These are phyloP conservation scores for Calliopsis andreniformis DNA, from an alignment of 1,140 invertebrate genomes.

Conservation along the genomic window DNA sequence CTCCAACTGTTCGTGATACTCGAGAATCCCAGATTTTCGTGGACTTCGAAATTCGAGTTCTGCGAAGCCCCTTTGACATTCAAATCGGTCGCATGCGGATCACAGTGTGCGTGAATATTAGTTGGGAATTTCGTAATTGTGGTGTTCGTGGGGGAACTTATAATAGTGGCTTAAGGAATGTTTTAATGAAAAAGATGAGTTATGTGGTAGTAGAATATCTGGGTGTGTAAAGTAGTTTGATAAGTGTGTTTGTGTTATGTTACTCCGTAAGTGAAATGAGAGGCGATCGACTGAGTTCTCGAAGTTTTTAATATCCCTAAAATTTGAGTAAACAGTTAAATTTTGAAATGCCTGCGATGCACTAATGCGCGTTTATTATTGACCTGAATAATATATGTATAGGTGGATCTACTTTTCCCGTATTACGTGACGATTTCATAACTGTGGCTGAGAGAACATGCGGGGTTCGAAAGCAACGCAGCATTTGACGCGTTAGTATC, in stretches of 20 bases:
- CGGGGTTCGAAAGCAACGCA: not conserved
- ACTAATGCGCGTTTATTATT: too few relatives aligned
- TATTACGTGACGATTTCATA: not conserved
- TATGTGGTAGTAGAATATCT: too few relatives aligned
- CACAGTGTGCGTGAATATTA: not conserved
- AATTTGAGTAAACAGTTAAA: too few relatives aligned
- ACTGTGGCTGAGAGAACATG: not conserved
- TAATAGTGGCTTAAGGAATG: too few relatives aligned
- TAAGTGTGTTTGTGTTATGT: too few relatives aligned
- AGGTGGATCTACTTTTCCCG: not conserved
- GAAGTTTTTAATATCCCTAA: too few relatives aligned
- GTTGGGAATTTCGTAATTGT: not conserved
- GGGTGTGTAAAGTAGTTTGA: too few relatives aligned
- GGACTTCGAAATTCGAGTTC: conserved; percentile 40
- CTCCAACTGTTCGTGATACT: conserved; percentile 20
- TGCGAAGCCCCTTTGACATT: conserved; percentile 13
- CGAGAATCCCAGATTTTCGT: conserved; percentile 45
- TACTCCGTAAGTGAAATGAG: too few relatives aligned
- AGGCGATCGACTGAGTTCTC: too few relatives aligned
- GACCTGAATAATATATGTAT: too few relatives aligned
- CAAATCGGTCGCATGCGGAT: conserved; percentile 1
- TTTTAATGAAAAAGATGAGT: too few relatives aligned
- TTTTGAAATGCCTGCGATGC: too few relatives aligned
- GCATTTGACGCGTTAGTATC: conserved; percentile 10
- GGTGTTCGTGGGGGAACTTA: not conserved